Conservation (phyloP, 1,140 invertebrate species). For the Lepidurus packardi region DNA sequence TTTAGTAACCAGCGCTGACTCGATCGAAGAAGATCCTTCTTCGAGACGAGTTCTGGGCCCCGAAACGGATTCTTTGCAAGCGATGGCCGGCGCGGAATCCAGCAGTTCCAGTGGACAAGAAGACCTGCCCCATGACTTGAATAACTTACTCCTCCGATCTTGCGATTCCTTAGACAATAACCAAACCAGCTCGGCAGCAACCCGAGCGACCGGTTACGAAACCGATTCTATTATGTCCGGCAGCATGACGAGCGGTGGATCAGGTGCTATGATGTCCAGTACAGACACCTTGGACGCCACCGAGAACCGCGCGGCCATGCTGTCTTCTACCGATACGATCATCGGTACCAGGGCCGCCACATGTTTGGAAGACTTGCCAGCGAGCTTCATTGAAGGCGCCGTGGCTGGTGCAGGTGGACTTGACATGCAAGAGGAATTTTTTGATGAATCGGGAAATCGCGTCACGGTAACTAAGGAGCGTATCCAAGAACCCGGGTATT, state of each 20-base stretch:
- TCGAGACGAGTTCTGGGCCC: constrained; percentile 27
- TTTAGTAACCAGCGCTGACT: constrained; percentile 45
- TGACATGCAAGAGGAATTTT: not conserved
- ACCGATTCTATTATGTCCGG: constrained; percentile 74
- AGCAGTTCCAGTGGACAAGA: constrained; percentile 47
- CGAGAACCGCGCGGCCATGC: constrained; percentile 37
- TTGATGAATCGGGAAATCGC: not conserved
- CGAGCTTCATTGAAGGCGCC: not conserved
- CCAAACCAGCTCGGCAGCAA: constrained; percentile 63
- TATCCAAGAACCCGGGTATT: constrained; percentile 42
- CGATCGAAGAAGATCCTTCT: constrained; percentile 47
- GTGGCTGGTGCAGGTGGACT: not conserved
- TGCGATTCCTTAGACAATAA: constrained; percentile 29
- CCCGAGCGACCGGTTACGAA: constrained; percentile 73
- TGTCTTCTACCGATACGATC: constrained; percentile 37
- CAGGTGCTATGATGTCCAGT: constrained; percentile 65
- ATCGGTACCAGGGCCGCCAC: constrained; percentile 30
- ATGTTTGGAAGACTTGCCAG: constrained; percentile 14
- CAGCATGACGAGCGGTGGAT: constrained; percentile 69
- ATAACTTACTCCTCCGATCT: not conserved
- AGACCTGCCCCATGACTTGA: constrained; percentile 33
- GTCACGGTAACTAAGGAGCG: not conserved
- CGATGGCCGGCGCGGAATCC: constrained; percentile 42
- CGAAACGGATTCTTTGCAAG: constrained; percentile 37
- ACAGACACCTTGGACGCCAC: constrained; percentile 58